Evolutionary conservation across 1,140 invertebrate genomes (phyloP), one percentile per base, ranked within the genome.

Genomic region (Brachionus plicatilis): DNA sequence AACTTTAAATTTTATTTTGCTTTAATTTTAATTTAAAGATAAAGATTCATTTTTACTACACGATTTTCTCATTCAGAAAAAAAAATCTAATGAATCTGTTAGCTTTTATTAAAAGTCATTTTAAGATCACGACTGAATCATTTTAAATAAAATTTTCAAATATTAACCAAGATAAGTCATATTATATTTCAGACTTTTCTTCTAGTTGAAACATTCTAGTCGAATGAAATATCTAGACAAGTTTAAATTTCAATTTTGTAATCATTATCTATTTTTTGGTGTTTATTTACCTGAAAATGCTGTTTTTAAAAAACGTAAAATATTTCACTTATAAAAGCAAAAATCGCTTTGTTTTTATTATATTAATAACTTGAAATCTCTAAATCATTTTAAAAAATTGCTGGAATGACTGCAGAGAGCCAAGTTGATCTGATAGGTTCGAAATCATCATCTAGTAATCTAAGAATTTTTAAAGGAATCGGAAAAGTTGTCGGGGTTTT

Each of bases 51-150:
- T 60, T 60, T 60, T 60, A 60, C 53, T 60, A 60, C 53, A 60
- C 53, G 53, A 60, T 20, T 68, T 68, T 68, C 12, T 33, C 33
- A 33, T 68, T 33, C 66, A 68, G 27, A 33, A 9, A 68, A 33
- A 68, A 41, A 3, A 37, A 5, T 17, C 66, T 33, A 14, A 24
- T 33, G 11, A 41, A 12, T 17, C 11, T 12, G 29, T 14, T 68
- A 14, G 29, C 7, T 68, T 33, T 0, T 68, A 14, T n/a, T 14
- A 68, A 33, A 41, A 14, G 33, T n/a, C 66, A 72, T 8, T 72
- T 45, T 76, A 27, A 27, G 47, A 76, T 76, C 72, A 76, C 72
- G 72, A 76, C 50, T 76, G 47, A 27, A 76, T 53, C 72, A 76
- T 37, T 50, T 50, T 27, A 29, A 27, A 24, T 4, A 17, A 70